Conservation (phyloP, 2,888 invertebrate genomes). For the Apamea epomidion region DNA sequence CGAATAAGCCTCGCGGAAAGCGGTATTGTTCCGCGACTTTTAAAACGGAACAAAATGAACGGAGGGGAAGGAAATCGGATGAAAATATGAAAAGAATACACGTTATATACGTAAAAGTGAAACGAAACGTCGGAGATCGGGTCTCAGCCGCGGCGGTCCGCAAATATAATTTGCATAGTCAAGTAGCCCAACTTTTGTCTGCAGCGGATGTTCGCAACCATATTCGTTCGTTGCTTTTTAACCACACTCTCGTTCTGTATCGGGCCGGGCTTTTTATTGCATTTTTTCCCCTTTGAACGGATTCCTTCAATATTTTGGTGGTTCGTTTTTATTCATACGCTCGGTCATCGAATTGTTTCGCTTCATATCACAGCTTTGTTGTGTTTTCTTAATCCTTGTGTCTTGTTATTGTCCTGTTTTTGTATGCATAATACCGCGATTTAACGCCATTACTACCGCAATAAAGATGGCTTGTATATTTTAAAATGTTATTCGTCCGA, state of each 20-base stretch:
- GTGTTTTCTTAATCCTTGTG: slow-evolving; percentile 74
- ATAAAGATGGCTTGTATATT: slow-evolving; percentile 1
- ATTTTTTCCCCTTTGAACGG: slow-evolving; percentile 90
- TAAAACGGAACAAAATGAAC: slow-evolving; percentile 89
- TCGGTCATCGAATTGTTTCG: slow-evolving; percentile 89
- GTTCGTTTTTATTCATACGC: slow-evolving; percentile 89
- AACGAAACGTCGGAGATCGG: slow-evolving; percentile 89
- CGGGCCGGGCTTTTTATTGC: slow-evolving; percentile 88
- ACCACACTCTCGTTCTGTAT: slow-evolving; percentile 89
- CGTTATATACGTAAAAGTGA: slow-evolving; percentile 88
- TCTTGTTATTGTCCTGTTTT: slow-evolving; percentile 47
- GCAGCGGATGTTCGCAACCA: slow-evolving; percentile 89
- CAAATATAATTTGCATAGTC: slow-evolving; percentile 91
- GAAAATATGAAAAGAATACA: slow-evolving; percentile 91
- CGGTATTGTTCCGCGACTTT: slow-evolving; percentile 89
- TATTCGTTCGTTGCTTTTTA: slow-evolving; percentile 90
- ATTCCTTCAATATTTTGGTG: slow-evolving; percentile 90
- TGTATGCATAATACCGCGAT: slow-evolving; percentile 15
- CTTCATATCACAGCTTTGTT: slow-evolving; percentile 84
- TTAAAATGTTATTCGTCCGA: neutral
- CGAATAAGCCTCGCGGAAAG: slow-evolving; percentile 87
- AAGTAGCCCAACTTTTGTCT: slow-evolving; percentile 90
- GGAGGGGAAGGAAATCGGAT: slow-evolving; percentile 90
- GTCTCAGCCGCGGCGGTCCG: slow-evolving; percentile 88
- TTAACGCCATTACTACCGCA: neutral